A percentile compares a stretch with the other conserved stretches of the same genome.
Conservation (phyloP, 2,113 vertebrate genomes). For the Eretmochelys imbricata region DNA sequence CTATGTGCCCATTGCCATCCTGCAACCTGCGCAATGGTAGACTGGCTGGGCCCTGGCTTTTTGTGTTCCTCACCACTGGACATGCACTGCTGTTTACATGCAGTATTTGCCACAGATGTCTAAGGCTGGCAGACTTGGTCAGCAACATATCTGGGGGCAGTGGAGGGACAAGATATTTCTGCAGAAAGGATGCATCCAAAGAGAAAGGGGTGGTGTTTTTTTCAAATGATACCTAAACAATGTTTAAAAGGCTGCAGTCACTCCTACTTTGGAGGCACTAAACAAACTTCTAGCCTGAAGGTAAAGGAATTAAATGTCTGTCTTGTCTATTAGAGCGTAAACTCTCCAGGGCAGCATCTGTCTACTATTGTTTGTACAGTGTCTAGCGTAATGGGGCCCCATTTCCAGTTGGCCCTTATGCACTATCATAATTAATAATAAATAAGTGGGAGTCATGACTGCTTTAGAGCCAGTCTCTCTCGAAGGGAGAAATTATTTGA, state of each 20-base stretch:
- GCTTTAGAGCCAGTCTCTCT: background rate
- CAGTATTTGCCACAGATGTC: too few species aligned
- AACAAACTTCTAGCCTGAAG: background rate
- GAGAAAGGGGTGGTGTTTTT: too few species aligned
- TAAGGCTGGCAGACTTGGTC: too few species aligned
- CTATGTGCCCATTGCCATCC: background rate
- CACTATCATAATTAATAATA: background rate
- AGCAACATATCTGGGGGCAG: background rate
- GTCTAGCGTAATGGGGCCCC: background rate
- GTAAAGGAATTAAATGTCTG: background rate
- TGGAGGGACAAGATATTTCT: background rate
- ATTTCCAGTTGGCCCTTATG: background rate
- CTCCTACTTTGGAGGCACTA: background rate
- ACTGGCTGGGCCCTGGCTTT: background rate
- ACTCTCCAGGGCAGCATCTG: too few species aligned
- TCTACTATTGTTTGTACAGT: too few species aligned
- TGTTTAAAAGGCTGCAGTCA: background rate
- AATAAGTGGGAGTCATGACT: background rate
- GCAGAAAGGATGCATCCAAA: too few species aligned
- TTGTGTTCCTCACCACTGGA: too few species aligned
- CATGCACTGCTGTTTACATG: too few species aligned
- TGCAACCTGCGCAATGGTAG: background rate
- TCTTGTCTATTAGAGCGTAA: too few species aligned
- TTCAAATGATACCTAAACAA: too few species aligned
- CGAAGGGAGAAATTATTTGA: background rate